phyloP scores from a whole-genome alignment of 2,113 vertebrate species.

The Mola mola region DNA sequence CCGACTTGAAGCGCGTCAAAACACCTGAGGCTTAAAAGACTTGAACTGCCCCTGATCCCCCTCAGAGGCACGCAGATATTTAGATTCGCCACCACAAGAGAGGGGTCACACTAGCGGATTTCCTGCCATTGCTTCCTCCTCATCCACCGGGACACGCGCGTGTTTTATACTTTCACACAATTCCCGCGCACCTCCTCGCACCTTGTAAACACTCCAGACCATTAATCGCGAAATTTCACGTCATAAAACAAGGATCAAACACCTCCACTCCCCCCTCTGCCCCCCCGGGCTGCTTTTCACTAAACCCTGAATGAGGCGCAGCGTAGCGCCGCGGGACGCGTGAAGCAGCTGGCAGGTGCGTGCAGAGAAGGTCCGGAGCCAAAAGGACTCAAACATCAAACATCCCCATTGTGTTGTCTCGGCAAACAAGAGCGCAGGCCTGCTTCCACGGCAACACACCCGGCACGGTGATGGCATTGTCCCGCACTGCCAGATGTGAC shows the following conservation, averaged over 20 bases:
- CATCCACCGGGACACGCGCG: slow-evolving; percentile 7
- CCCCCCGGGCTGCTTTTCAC: slow-evolving; percentile 9
- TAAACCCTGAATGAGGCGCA: slow-evolving; percentile 21
- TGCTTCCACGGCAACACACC: slow-evolving; percentile 17
- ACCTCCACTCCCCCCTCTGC: background rate
- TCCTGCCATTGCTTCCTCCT: slow-evolving; percentile 36
- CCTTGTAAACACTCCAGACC: slow-evolving; percentile 36
- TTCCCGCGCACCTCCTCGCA: slow-evolving; percentile 22
- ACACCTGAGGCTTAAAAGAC: slow-evolving; percentile 37
- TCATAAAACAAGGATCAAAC: slow-evolving; percentile 30
- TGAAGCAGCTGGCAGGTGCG: slow-evolving; percentile 64
- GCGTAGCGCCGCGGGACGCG: slow-evolving; percentile 10
- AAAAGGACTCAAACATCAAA: slow-evolving; percentile 62
- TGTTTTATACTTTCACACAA: slow-evolving; percentile 26
- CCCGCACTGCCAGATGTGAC: too few relatives aligned
- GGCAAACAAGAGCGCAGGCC: slow-evolving; percentile 60
- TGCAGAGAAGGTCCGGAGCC: slow-evolving; percentile 17
- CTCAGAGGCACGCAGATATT: slow-evolving; percentile 48
- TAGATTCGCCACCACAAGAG: slow-evolving; percentile 42
- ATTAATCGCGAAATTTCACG: slow-evolving; percentile 31
- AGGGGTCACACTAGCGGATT: slow-evolving; percentile 42
- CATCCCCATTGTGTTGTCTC: slow-evolving; percentile 52
- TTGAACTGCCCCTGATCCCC: slow-evolving; percentile 28
- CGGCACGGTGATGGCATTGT: too few relatives aligned
- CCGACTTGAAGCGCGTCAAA: slow-evolving; percentile 30